Evolutionary conservation across 2,888 invertebrate species (phyloP).

Genomic region (Tinea semifulvella): DNA sequence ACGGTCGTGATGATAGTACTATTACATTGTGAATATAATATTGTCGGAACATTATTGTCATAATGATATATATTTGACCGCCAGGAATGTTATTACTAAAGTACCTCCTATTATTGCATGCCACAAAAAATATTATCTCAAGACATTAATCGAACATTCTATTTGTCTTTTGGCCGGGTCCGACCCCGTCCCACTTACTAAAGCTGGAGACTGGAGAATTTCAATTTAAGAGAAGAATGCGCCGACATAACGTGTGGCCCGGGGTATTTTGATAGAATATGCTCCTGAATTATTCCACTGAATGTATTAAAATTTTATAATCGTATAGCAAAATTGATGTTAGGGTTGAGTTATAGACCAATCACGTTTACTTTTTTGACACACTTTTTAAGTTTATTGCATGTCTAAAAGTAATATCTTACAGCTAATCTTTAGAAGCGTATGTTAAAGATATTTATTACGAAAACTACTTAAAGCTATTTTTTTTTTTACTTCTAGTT

Average conservation of each 20-base stretch:
- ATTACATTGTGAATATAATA: no score
- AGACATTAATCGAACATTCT: constrained; percentile 24
- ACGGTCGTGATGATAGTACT: no score
- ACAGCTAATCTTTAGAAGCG: no score
- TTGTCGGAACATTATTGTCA: no score
- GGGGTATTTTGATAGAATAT: constrained; percentile 68
- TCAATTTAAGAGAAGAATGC: constrained; percentile 69
- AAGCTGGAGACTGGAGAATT: constrained; percentile 62
- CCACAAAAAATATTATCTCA: constrained; percentile 13
- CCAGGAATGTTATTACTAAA: constrained; percentile 12
- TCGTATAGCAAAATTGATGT: neutral
- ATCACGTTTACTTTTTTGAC: no score
- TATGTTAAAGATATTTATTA: no score
- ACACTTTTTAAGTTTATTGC: no score
- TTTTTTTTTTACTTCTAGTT: no score
- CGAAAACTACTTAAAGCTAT: no score
- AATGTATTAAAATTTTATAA: constrained; percentile 36
- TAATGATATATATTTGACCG: neutral
- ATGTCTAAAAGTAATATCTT: no score
- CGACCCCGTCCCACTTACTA: constrained; percentile 52
- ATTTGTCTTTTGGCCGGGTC: constrained; percentile 58
- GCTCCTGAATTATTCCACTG: constrained; percentile 66
- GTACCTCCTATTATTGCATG: neutral
- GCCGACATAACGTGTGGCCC: constrained; percentile 67
- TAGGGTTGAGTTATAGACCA: no score